Evolutionary conservation across 2,888 invertebrate genomes (phyloP), one percentile per base, ranked within the genome.

Genomic region (Diachrysia chrysitis): DNA sequence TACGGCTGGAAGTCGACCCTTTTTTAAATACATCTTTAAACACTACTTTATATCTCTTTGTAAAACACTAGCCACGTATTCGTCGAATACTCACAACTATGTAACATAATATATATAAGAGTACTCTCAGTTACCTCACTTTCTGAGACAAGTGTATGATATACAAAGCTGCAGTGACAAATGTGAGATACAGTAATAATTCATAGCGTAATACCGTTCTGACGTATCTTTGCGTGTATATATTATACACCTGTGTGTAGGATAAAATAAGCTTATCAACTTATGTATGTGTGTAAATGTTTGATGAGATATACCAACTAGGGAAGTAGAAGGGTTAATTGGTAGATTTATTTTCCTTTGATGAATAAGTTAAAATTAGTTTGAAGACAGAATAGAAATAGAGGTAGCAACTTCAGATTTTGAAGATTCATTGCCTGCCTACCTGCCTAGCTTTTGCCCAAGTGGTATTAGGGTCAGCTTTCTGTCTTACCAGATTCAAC

Each of bases 131-230:
- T 42, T 29, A 23, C 1, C 17, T 1, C 35, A 46, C 5, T 57
- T n/a, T 3, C 32, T 14, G 7, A 65, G 35, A 53, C 16, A 19
- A 19, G 14, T 21, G 19, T n/a, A 58, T 19, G 57, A 58, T 37
- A 62, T 37, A 62, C 62, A 12, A 42, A 65, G 29, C 59, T 37
- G 55, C 51, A 48, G 54, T 58, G 68, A 66, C 54, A 77, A 71
- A 75, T 68, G 61, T 61, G 57, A 32, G 46, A 54, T 32, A 25
- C 53, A 37, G 67, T 73, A 70, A 78, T 78, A 79, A 73, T 70
- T 79, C 66, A 79, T 66, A 54, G 46, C 46, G 37, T 76, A 79
- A 68, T 70, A 51, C 65, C 48, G 25, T 55, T 62, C 9, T 76
- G 79, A 76, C 70, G 63, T 67, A 54, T 64, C 32, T 21, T n/a